A percentile compares a stretch with the other conserved stretches of the same genome.
phyloP scores from a whole-genome alignment of 1,140 invertebrate genomes.

The Neocloeon triangulifer region DNA sequence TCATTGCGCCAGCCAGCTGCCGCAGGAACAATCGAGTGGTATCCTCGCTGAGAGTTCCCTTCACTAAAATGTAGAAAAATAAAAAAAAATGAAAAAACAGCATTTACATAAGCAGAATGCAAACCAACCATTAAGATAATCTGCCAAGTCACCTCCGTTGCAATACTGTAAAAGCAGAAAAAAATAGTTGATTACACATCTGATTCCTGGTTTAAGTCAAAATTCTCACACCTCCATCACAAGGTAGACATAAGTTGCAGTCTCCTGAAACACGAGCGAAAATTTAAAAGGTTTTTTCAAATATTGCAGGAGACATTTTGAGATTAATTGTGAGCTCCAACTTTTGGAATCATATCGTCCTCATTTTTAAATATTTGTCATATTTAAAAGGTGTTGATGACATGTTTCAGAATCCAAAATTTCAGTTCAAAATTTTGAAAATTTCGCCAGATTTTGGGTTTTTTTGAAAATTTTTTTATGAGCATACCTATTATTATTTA shows the following conservation, averaged over 20 bases:
- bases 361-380: too few relatives aligned
- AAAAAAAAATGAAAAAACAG: conserved; percentile 8
- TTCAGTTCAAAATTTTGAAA: too few relatives aligned
- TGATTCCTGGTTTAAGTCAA: conserved; percentile 6
- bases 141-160: conserved; percentile 95
- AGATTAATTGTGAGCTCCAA: too few relatives aligned
- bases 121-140: conserved; percentile 70
- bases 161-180: conserved; percentile 51
- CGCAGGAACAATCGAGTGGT: conserved; percentile 86
- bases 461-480: too few relatives aligned
- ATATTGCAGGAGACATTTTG: too few relatives aligned
- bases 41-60: conserved; percentile 87
- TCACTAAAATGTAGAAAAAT: conserved; percentile 27
- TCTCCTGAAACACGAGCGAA: conserved; percentile 63
- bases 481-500: too few relatives aligned
- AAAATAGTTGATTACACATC: conserved; percentile 9
- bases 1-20: conserved; percentile 92
- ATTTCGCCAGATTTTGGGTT: too few relatives aligned
- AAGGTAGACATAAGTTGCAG: conserved; percentile 76
- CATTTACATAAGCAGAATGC: too few relatives aligned
- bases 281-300: too few relatives aligned
- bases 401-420: too few relatives aligned
- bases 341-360: too few relatives aligned
- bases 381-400: too few relatives aligned
- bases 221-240: conserved; percentile 71